A percentile compares a stretch with the other conserved stretches of the same genome.
Evolutionary conservation across 2,113 vertebrate species (phyloP).

Genomic region (Urocitellus parryii): DNA sequence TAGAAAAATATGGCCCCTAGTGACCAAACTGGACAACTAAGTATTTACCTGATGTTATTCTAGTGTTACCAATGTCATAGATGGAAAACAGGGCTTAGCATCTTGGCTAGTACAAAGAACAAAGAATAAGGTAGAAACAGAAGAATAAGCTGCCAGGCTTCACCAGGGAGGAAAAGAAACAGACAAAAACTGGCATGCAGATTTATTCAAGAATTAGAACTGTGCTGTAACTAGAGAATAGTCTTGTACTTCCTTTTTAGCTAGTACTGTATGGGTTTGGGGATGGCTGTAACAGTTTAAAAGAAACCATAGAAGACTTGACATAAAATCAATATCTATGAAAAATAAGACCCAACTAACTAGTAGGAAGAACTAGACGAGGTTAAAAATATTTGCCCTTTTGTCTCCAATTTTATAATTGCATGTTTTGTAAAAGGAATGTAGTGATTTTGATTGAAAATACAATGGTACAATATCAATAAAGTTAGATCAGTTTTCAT

Average conservation of each 20-base stretch:
- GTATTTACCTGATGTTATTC: not conserved
- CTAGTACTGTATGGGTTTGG: not conserved
- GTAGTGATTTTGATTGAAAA: not conserved
- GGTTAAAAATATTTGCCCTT: not conserved
- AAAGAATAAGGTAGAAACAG: not conserved
- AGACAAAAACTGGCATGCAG: not conserved
- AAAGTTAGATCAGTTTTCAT: not conserved
- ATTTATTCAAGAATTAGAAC: not conserved
- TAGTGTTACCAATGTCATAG: not conserved
- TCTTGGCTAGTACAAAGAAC: not conserved
- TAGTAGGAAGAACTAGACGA: not conserved
- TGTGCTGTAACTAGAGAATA: not conserved
- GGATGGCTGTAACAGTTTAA: not conserved
- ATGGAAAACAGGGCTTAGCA: not conserved
- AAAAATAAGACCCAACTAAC: not conserved
- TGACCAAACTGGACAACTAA: not conserved
- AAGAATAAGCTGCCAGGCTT: not conserved
- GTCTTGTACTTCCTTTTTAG: not conserved
- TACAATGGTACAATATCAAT: not conserved
- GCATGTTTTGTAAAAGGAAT: not conserved
- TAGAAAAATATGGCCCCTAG: not conserved
- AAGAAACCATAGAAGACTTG: not conserved
- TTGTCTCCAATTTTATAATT: conserved; percentile 23
- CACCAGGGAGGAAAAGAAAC: not conserved
- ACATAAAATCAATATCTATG: not conserved